Conservation (phyloP, 2,797 vertebrate genomes). For the Crenuchus spilurus region DNA sequence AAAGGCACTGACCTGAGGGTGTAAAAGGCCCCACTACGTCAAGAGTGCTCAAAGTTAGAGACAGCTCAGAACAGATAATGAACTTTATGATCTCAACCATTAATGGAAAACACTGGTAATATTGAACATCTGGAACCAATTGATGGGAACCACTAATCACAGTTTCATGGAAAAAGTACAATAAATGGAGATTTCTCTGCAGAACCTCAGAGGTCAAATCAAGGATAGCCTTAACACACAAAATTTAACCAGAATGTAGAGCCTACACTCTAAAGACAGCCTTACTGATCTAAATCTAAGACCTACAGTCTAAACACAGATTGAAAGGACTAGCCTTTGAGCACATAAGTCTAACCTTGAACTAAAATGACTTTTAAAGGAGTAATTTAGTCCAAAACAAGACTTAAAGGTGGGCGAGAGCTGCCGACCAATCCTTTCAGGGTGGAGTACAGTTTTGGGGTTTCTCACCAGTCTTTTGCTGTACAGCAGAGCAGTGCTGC, state of each 20-base stretch:
- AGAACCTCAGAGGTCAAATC: neutral
- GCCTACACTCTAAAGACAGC: neutral
- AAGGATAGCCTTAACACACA: neutral
- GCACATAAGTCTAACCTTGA: neutral
- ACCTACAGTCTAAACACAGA: neutral
- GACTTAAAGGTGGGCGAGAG: neutral
- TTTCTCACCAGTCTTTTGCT: slow-evolving; percentile 95
- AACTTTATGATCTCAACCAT: neutral
- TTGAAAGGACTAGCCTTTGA: neutral
- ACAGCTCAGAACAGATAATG: neutral
- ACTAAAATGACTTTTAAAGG: neutral
- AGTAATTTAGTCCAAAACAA: neutral
- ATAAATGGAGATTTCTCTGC: neutral
- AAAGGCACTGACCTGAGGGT: no score
- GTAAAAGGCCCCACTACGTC: no score
- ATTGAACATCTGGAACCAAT: neutral
- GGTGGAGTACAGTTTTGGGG: neutral
- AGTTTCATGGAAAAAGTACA: neutral
- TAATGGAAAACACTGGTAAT: neutral
- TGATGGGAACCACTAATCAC: neutral
- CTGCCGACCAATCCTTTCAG: neutral
- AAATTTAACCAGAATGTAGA: neutral
- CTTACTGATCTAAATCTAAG: neutral
- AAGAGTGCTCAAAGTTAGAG: no score
- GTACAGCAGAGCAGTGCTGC: slow-evolving; percentile 95